These are phyloP conservation scores for Nautilus pompilius DNA, from an alignment of 1,140 invertebrate species.

Conservation along the genomic window DNA sequence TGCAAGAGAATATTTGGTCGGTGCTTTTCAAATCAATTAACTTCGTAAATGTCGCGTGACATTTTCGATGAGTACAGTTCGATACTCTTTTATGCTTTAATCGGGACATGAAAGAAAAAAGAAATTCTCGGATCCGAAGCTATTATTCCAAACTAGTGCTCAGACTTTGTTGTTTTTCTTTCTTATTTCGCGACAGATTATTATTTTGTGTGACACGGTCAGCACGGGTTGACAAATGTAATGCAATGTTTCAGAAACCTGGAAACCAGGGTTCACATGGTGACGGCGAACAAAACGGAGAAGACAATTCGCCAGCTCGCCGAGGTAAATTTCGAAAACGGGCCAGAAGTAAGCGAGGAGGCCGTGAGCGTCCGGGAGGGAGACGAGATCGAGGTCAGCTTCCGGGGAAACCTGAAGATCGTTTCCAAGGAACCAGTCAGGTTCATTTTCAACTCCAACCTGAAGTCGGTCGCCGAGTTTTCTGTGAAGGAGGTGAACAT, in stretches of 20 bases:
- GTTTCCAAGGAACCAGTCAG: background rate
- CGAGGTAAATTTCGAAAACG: slow-evolving; percentile 39
- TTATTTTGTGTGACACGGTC: no score
- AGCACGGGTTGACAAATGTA: no score
- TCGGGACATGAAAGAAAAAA: no score
- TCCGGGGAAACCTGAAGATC: slow-evolving; percentile 42
- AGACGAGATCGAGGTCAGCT: slow-evolving; percentile 36
- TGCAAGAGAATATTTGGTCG: no score
- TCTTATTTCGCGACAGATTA: background rate
- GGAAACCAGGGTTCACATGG: slow-evolving; percentile 28
- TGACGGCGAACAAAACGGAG: slow-evolving; percentile 20
- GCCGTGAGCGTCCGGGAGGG: slow-evolving; percentile 35
- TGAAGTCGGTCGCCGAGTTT: slow-evolving; percentile 23
- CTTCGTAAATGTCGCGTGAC: no score
- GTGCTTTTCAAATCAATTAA: no score
- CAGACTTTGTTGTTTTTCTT: background rate
- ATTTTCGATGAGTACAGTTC: no score
- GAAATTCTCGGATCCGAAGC: no score
- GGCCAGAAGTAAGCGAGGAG: slow-evolving; percentile 25
- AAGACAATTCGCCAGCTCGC: slow-evolving; percentile 24
- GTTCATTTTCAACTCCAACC: slow-evolving; percentile 41
- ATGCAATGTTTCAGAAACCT: no score
- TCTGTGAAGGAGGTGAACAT: slow-evolving; percentile 36
- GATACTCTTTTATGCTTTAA: no score
- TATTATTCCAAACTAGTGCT: no score